phyloP scores from a whole-genome alignment of 2,797 vertebrate species.

The Crenichthys baileyi region DNA sequence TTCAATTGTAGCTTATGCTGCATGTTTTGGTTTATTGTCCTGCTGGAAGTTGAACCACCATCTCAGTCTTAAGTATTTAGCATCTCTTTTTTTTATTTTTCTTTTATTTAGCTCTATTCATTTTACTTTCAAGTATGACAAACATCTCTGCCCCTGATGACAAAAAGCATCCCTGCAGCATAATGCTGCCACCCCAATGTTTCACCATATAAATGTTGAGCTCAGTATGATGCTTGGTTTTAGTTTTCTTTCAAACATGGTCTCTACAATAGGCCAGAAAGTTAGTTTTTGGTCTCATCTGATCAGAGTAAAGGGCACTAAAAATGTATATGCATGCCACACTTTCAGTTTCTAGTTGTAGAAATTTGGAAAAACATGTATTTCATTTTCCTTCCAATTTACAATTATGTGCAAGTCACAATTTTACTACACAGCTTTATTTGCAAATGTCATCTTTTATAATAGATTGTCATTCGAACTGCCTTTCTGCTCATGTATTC shows the following conservation, averaged over 20 bases:
- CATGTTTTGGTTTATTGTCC: too few relatives aligned
- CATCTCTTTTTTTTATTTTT: too few relatives aligned
- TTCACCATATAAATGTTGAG: too few relatives aligned
- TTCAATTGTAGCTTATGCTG: too few relatives aligned
- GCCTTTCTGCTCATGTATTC: conserved; percentile 32
- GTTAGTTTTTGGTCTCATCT: background rate
- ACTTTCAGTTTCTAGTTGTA: background rate
- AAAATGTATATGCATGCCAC: background rate
- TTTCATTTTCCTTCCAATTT: background rate
- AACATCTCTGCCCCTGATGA: too few relatives aligned
- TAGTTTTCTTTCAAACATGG: background rate
- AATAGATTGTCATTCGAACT: conserved; percentile 22
- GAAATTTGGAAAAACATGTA: background rate
- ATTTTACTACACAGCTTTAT: conserved; percentile 18
- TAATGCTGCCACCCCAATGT: too few relatives aligned
- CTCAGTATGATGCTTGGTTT: too few relatives aligned
- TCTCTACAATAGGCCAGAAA: background rate
- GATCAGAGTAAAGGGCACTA: background rate
- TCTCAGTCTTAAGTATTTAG: too few relatives aligned
- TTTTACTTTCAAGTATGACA: too few relatives aligned
- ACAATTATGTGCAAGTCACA: background rate
- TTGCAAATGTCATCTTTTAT: conserved; percentile 6
- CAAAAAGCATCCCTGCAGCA: too few relatives aligned
- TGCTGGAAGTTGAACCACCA: too few relatives aligned
- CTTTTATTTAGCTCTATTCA: too few relatives aligned